Percentiles rank a stretch among this genome's conserved stretches.
Conservation (phyloP, 1,140 invertebrate genomes). For the Diachasma alloeum region DNA sequence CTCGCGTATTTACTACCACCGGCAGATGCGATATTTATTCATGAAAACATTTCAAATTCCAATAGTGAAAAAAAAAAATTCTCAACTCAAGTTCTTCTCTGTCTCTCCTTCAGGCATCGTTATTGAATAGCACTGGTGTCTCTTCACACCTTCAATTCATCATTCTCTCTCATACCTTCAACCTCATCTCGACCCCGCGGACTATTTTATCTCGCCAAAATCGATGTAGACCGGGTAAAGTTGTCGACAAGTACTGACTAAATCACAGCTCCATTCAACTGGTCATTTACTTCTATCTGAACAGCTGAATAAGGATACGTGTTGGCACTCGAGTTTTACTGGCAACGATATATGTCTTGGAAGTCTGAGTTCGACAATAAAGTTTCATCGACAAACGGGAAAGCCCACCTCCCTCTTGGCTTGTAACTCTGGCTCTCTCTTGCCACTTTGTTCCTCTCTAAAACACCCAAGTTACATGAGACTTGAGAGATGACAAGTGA, state of each 20-base stretch:
- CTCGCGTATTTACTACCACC: neutral
- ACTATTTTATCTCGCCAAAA: neutral
- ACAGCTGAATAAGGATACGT: constrained; percentile 2
- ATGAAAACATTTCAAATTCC: neutral
- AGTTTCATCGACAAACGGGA: constrained; percentile 3
- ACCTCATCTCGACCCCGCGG: neutral
- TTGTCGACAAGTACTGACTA: constrained; percentile 1
- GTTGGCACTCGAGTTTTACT: constrained; percentile 1
- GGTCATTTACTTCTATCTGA: neutral
- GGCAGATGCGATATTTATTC: neutral
- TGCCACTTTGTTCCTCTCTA: neutral
- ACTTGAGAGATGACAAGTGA: neutral
- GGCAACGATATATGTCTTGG: neutral
- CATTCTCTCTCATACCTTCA: neutral
- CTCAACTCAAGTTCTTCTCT: neutral
- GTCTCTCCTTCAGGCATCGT: neutral
- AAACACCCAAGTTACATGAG: neutral
- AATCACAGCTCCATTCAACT: neutral
- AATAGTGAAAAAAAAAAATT: neutral
- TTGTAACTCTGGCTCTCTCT: neutral
- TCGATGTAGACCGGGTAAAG: neutral
- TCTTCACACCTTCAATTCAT: constrained; percentile 2
- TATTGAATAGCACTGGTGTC: neutral
- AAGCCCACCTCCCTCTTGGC: neutral
- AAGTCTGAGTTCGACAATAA: neutral